Base-by-base conservation (phyloP, 2,888 invertebrate genomes). In the Diogma glabrata region DNA sequence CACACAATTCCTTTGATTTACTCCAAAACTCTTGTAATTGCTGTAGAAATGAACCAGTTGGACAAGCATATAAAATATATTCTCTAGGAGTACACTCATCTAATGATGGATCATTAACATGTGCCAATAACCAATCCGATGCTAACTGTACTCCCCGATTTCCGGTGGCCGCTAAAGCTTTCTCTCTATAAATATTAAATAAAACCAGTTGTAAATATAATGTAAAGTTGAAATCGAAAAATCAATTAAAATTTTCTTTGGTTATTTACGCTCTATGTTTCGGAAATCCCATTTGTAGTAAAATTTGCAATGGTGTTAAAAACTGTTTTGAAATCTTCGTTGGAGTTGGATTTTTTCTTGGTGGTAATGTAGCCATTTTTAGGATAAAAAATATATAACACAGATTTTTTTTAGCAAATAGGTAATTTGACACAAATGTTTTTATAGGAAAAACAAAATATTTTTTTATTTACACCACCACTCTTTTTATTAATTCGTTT, bases 81-180 rank as follows among this genome's bases (percentile, higher is more conserved):
- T 93, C 90, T 55, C 93, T 74, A 1, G 87, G 84, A 28, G 78
- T 77, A 47, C 79, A 78, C 49, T 81, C 79, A 65, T 93, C 90
- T 47, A 93, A 72, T 17, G 79, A 77, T 0, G 84, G 77, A 70
- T 93, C 93, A 63, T 87, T 85, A 1, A 91, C 88, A 64, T 93
- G 93, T 7, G 90, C 88, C 54, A 92, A 67, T 10, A 93, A 72
- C 93, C 92, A 93, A 64, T 92, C 91, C 1, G 89, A 87, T 8
- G 92, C 92, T 54, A 90, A 73, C 67, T 91, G 89, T 22, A 90
- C 87, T 55, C 89, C 87, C 53, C 86, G 76, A 66, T 91, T 83
- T 16, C 92, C 92, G 4, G 92, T 93, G 9, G 91, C 90, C 14
- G 91, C 89, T 54, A 93, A 69, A 5, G 92, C 91, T 65, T 91